Percentiles rank a stretch among this genome's conserved stretches.
These are phyloP conservation scores for Corythornis cristatus DNA, from an alignment of 2,113 vertebrate genomes.

Conservation along the genomic window DNA sequence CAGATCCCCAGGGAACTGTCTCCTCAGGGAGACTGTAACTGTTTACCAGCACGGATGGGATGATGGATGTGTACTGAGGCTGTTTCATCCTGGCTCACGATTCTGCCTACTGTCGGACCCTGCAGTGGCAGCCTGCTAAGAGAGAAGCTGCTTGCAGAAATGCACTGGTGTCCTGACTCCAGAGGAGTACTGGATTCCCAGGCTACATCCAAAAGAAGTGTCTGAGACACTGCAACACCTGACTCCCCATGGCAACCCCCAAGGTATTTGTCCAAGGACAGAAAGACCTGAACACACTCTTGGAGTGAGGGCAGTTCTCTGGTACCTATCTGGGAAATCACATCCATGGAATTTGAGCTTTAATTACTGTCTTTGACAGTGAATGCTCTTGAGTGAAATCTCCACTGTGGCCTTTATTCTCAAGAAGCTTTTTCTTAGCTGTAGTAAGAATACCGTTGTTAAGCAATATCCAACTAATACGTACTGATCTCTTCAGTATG, in stretches of 20 bases:
- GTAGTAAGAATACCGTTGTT: not conserved
- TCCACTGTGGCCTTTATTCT: not conserved
- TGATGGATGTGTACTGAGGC: not conserved
- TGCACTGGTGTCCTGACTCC: not conserved
- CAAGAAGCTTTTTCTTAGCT: not conserved
- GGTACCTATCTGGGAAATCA: not conserved
- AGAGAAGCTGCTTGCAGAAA: not conserved
- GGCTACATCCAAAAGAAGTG: not conserved
- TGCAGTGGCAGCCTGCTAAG: accelerated
- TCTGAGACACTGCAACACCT: accelerated
- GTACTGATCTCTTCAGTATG: not conserved
- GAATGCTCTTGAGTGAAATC: not conserved
- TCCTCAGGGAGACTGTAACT: not conserved
- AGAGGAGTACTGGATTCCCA: not conserved
- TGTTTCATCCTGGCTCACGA: not conserved
- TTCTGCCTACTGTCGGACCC: not conserved
- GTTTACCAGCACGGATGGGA: not conserved
- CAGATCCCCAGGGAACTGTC: not conserved
- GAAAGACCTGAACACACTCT: not conserved
- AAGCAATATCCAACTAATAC: not conserved
- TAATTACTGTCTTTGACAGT: not conserved
- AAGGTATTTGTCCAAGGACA: not conserved
- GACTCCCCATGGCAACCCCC: accelerated
- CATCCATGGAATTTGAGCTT: not conserved
- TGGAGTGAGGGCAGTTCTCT: not conserved